Conservation (phyloP, 1,140 invertebrate genomes). For the Melitaea cinxia region DNA sequence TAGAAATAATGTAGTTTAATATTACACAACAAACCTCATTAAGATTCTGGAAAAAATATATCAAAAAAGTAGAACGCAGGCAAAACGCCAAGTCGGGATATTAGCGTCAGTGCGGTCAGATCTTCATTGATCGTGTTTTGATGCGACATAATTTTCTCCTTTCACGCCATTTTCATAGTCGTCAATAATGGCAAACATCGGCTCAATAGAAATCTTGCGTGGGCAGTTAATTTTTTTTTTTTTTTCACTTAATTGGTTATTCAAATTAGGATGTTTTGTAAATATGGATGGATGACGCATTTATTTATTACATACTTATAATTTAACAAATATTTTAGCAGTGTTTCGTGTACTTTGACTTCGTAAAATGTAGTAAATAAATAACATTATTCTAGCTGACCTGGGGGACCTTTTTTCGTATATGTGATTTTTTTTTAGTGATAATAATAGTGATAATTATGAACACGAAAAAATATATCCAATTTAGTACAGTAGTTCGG, state of each 20-base stretch:
- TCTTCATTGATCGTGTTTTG: constrained; percentile 17
- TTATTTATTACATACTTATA: neutral
- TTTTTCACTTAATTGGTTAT: neutral
- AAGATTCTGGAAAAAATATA: constrained; percentile 7
- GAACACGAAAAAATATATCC: no score
- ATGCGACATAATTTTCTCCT: constrained; percentile 15
- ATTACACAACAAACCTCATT: constrained; percentile 7
- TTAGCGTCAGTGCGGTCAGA: constrained; percentile 7
- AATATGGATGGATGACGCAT: neutral
- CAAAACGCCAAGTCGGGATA: constrained; percentile 21
- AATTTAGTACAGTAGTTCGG: no score
- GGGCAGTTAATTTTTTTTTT: neutral
- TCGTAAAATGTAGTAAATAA: neutral
- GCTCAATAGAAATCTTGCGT: neutral
- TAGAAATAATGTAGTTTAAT: no score
- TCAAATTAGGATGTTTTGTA: neutral
- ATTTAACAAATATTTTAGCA: constrained; percentile 1
- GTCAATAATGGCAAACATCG: neutral
- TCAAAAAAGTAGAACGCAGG: constrained; percentile 28
- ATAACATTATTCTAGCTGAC: no score
- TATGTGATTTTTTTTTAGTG: no score
- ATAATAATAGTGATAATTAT: no score
- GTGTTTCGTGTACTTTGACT: neutral
- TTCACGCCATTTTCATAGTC: neutral
- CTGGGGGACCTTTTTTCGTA: no score